A percentile compares a stretch with the other conserved stretches of the same genome.
Evolutionary conservation across 1,140 invertebrate species (phyloP).

Genomic region (Orius insidiosus): DNA sequence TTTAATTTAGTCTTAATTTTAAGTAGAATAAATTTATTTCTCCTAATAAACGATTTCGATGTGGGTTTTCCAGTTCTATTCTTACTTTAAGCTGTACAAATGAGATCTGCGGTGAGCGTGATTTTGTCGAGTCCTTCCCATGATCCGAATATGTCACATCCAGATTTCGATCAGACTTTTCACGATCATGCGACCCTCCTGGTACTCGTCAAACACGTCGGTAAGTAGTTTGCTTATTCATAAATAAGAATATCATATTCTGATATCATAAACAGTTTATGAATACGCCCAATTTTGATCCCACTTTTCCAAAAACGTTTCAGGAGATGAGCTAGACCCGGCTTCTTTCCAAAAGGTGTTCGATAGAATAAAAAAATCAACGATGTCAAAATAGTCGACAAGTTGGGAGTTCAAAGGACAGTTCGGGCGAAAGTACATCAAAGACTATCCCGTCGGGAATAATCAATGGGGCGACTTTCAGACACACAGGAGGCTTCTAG

Average conservation of each 20-base stretch:
- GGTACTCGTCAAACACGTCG: conserved; percentile 71
- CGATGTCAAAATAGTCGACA: conserved; percentile 48
- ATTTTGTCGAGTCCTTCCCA: conserved; percentile 54
- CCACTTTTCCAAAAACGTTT: too few species aligned
- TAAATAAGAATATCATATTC: too few species aligned
- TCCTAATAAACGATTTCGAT: too few species aligned
- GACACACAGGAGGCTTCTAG: conserved; percentile 75
- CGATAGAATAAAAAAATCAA: conserved; percentile 57
- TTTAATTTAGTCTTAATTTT: too few species aligned
- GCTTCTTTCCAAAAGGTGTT: conserved; percentile 63
- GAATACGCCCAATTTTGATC: too few species aligned
- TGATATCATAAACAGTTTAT: too few species aligned
- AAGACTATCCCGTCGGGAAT: conserved; percentile 78
- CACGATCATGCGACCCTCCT: conserved; percentile 80
- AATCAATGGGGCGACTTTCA: conserved; percentile 97
- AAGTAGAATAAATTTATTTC: too few species aligned
- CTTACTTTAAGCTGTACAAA: too few species aligned
- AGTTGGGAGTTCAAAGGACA: conserved; percentile 46
- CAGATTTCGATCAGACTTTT: conserved; percentile 79
- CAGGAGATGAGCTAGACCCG: conserved; percentile 33
- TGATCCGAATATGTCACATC: conserved; percentile 74
- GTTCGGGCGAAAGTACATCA: conserved; percentile 66
- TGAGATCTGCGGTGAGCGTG: conserved; percentile 67
- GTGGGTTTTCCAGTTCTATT: too few species aligned
- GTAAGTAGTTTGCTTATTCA: too few species aligned